Base-by-base conservation (phyloP, 2,113 vertebrate genomes). In the Oreochromis spilurus region DNA sequence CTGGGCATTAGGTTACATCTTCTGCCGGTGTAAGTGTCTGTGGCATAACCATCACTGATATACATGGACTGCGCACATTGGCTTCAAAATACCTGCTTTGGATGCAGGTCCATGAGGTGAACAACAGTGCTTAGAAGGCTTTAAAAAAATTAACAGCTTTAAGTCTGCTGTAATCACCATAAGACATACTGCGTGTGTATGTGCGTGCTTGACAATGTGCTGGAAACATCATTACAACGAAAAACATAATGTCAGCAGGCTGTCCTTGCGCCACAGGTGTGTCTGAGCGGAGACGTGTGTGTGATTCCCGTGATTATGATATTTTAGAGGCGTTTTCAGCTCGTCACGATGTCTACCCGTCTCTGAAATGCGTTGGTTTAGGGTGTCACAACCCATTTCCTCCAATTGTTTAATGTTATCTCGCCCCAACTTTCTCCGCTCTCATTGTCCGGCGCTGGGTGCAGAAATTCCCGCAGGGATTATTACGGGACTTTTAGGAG, bases 391-490 rank as follows among this genome's bases (percentile, higher is more conserved):
- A 13, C 50, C 65, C 52, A 31, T 87, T 89, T 92, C 90, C 94
- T 90, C 40, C 60, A 16, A 84, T 90, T 94, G 93, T 94, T 89
- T 86, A 85, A 36, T 40, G 53, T 82, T 85, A 86, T 89, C 82
- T 81, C 90, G 85, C 81, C 16, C 75, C 57, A 79, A 90, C 81
- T 82, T 85, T 92, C 85, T 84, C 75, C 67, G 58, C 16, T 79
- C 34, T 78, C 82, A 78, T 90, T 92, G 87, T 92, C 17, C 75
- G 7, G 34, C 13, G 2, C 83, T 29, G 45, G 40, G 62, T 58
- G 43, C 16, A 84, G 38, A 85, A 82, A 81, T 67, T 72, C 79
- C 84, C 70, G 55, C 50, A 52, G 16, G 36, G n/a, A 38, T 75
- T 77, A 50, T 48, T 52, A 82, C 14, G 13, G 24, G 16, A 84